Percentiles rank a stretch among this genome's conserved stretches.
phyloP scores from a whole-genome alignment of 2,113 vertebrate species.

The Edolisoma coerulescens region DNA sequence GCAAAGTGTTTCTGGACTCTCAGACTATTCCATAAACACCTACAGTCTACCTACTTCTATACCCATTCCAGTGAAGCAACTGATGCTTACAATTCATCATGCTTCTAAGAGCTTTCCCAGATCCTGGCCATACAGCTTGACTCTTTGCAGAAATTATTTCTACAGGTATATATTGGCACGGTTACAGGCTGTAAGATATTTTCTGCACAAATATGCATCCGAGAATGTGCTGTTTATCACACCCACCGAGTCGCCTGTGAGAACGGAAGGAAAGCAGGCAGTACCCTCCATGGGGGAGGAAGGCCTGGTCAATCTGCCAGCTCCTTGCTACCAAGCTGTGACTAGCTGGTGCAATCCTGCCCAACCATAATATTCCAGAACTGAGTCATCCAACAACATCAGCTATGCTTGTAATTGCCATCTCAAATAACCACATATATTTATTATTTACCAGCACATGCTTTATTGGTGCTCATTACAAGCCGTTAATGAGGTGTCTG shows the following conservation, averaged over 20 bases:
- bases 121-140: background rate
- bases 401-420: slow-evolving; percentile 1
- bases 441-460: slow-evolving; percentile 52
- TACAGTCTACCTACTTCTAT: background rate
- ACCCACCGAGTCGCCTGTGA: background rate
- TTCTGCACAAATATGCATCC: background rate
- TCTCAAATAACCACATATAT: slow-evolving; percentile 38
- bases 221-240: background rate
- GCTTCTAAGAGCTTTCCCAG: background rate
- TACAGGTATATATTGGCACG: background rate
- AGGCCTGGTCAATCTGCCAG: background rate
- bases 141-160: background rate
- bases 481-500: slow-evolving; percentile 43
- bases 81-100: background rate
- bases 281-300: background rate
- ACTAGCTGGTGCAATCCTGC: background rate
- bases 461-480: slow-evolving; percentile 51
- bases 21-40: background rate
- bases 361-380: slow-evolving; percentile 17
- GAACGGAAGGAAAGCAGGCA: background rate
- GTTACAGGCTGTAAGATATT: background rate
- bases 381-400: background rate
- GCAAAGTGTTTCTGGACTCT: background rate
- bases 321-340: background rate
- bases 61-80: background rate